These are phyloP conservation scores for Osmoderma eremita DNA, from an alignment of 2,888 invertebrate genomes.

Conservation along the genomic window DNA sequence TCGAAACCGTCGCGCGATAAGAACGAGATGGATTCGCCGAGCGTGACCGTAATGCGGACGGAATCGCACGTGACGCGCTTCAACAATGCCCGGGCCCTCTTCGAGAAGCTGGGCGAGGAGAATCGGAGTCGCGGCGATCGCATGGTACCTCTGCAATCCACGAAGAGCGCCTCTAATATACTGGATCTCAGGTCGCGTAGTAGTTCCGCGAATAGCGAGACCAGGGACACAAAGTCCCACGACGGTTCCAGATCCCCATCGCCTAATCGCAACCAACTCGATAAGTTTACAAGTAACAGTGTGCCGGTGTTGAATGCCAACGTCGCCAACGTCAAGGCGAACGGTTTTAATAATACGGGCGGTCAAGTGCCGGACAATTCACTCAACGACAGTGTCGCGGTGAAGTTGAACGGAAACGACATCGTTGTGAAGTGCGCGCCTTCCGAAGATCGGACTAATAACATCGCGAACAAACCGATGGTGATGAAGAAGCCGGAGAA, in stretches of 20 bases:
- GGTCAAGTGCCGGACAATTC: slow-evolving; percentile 36
- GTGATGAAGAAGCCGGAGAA: slow-evolving; percentile 77
- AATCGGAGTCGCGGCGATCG: slow-evolving; percentile 63
- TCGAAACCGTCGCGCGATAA: slow-evolving; percentile 50
- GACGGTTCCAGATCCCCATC: slow-evolving; percentile 64
- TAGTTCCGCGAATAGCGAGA: slow-evolving; percentile 74
- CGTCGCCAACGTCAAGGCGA: slow-evolving; percentile 50
- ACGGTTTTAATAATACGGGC: slow-evolving; percentile 51
- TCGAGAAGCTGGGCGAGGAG: slow-evolving; percentile 87
- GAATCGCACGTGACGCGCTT: slow-evolving; percentile 92
- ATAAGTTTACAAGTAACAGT: slow-evolving; percentile 63
- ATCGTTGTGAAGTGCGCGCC: slow-evolving; percentile 44
- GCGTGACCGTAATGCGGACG: slow-evolving; percentile 81
- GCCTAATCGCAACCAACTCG: slow-evolving; percentile 50
- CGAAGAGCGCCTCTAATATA: slow-evolving; percentile 65
- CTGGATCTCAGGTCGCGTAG: slow-evolving; percentile 71
- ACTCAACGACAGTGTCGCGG: slow-evolving; percentile 36
- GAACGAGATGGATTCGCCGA: slow-evolving; percentile 55
- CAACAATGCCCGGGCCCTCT: slow-evolving; percentile 90
- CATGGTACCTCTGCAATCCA: slow-evolving; percentile 59
- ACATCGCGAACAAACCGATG: slow-evolving; percentile 49
- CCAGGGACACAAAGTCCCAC: slow-evolving; percentile 65
- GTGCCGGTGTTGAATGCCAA: slow-evolving; percentile 64
- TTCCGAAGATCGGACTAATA: slow-evolving; percentile 49
- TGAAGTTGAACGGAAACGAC: slow-evolving; percentile 50